A percentile compares a stretch with the other conserved stretches of the same genome.
Conservation (phyloP, 2,888 invertebrate genomes). For the Cotesia congregata region DNA sequence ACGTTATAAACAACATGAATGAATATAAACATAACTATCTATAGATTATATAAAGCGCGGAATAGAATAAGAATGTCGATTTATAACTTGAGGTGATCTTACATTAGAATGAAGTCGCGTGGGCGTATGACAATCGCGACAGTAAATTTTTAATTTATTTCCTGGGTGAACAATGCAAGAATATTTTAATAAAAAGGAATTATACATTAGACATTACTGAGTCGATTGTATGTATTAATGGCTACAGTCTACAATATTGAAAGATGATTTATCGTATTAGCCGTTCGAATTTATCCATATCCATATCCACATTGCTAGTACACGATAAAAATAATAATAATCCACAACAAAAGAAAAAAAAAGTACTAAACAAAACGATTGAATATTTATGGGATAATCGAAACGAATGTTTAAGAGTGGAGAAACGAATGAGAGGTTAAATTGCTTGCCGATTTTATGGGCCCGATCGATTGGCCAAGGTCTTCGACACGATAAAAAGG, state of each 20-base stretch:
- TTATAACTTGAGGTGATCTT: conserved; percentile 22
- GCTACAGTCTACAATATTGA: conserved; percentile 11
- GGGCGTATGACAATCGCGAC: conserved; percentile 23
- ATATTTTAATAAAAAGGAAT: conserved; percentile 17
- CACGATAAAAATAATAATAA: conserved; percentile 16
- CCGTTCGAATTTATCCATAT: conserved; percentile 30
- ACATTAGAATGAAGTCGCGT: conserved; percentile 23
- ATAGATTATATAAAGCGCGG: neutral
- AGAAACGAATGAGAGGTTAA: conserved; percentile 32
- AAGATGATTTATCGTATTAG: conserved; percentile 35
- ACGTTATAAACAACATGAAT: neutral
- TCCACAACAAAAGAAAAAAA: conserved; percentile 18
- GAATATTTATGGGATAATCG: conserved; percentile 40
- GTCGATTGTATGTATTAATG: neutral
- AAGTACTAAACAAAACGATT: conserved; percentile 36
- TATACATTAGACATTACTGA: conserved; percentile 1
- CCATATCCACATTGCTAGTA: neutral
- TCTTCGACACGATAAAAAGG: conserved; percentile 28
- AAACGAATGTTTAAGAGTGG: conserved; percentile 29
- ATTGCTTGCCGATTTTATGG: conserved; percentile 37
- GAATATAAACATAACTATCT: neutral
- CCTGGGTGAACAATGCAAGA: conserved; percentile 14
- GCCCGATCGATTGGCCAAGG: conserved; percentile 38
- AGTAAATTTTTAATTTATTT: conserved; percentile 1
- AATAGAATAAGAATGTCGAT: conserved; percentile 20